phyloP scores from a whole-genome alignment of 2,113 vertebrate species.

The Saccopteryx leptura region DNA sequence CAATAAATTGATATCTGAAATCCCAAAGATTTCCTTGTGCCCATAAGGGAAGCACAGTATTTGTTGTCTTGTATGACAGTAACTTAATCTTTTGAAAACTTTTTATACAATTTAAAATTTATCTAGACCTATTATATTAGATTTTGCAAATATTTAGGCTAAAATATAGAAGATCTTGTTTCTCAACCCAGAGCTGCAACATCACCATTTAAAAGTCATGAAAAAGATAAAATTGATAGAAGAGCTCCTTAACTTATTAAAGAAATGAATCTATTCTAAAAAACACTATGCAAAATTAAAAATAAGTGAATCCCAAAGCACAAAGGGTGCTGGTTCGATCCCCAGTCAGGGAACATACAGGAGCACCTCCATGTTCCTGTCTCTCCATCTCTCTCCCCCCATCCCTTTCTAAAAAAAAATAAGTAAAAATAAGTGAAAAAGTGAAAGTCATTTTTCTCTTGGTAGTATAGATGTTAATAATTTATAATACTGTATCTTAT shows the following conservation, averaged over 20 bases:
- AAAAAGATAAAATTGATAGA: neutral
- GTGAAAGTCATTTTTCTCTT: neutral
- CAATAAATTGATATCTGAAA: conserved; percentile 1
- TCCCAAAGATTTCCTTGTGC: neutral
- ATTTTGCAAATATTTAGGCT: conserved; percentile 13
- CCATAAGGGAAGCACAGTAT: neutral
- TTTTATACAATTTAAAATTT: conserved; percentile 29
- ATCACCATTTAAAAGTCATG: neutral
- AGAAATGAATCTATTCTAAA: neutral
- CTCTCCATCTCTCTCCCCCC: too few relatives aligned
- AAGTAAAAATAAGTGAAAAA: neutral
- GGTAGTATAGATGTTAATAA: neutral
- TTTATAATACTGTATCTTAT: neutral
- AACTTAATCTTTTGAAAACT: neutral
- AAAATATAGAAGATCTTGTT: neutral
- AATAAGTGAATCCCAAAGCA: neutral
- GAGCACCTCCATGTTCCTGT: too few relatives aligned
- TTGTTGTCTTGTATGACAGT: neutral
- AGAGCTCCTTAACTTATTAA: neutral
- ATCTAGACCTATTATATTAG: neutral
- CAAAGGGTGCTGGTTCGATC: too few relatives aligned
- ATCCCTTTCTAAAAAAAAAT: neutral
- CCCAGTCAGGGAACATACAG: too few relatives aligned
- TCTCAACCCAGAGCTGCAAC: neutral
- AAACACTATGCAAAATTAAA: neutral